These are phyloP conservation scores for Meiosimyza decipiens DNA, from an alignment of 2,888 invertebrate species.

Conservation along the genomic window DNA sequence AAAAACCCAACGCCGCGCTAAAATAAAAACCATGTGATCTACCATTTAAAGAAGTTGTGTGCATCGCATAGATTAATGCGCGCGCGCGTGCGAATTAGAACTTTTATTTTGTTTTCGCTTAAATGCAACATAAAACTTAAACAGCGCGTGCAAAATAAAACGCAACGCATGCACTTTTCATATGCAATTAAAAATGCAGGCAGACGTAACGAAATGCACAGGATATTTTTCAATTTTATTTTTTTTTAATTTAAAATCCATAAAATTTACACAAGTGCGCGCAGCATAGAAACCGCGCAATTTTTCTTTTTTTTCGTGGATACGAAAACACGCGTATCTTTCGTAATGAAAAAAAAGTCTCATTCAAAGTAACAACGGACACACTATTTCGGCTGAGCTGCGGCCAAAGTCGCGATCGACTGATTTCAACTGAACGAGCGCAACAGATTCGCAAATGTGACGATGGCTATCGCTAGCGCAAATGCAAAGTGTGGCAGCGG, in stretches of 20 bases:
- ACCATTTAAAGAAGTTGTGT: background rate
- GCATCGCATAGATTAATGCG: background rate
- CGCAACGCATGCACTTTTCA: slow-evolving; percentile 12
- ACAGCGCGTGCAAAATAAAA: background rate
- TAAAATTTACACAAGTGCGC: background rate
- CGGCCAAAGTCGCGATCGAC: slow-evolving; percentile 52
- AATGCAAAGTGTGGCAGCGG: too few relatives aligned
- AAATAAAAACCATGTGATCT: slow-evolving; percentile 6
- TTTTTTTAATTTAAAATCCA: background rate
- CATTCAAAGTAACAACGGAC: background rate
- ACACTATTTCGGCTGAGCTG: slow-evolving; percentile 25
- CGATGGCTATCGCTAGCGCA: background rate
- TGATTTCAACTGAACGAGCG: slow-evolving; percentile 36
- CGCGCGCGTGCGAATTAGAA: slow-evolving; percentile 6
- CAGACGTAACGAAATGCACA: slow-evolving; percentile 19
- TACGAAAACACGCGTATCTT: background rate
- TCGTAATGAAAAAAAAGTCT: background rate
- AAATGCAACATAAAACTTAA: slow-evolving; percentile 19
- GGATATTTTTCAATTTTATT: background rate
- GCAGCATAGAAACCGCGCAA: background rate
- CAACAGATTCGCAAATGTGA: slow-evolving; percentile 44
- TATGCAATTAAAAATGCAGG: slow-evolving; percentile 27
- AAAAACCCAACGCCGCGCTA: slow-evolving; percentile 30
- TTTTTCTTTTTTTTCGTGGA: too few relatives aligned
- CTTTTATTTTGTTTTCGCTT: background rate